phyloP scores from a whole-genome alignment of 2,888 invertebrate genomes.

The Deilephila elpenor region DNA sequence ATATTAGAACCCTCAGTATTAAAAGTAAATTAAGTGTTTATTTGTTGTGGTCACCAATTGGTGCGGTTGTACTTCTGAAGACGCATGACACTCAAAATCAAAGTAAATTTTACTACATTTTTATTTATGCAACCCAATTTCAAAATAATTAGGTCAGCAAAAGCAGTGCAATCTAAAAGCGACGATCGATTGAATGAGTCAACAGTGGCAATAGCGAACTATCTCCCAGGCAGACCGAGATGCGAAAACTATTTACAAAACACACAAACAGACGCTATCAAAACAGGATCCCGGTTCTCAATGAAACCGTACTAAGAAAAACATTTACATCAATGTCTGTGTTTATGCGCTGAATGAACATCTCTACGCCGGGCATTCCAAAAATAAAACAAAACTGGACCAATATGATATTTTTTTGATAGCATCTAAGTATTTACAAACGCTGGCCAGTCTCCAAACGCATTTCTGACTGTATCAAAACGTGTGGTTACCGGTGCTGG shows the following conservation, averaged over 20 bases:
- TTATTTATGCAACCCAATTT: background rate
- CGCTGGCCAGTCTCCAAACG: background rate
- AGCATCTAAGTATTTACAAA: constrained; percentile 12
- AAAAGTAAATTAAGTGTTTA: no score
- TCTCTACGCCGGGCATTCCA: background rate
- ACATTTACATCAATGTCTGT: background rate
- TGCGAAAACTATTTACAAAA: background rate
- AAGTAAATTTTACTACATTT: no score
- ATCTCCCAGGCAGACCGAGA: background rate
- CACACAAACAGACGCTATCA: background rate
- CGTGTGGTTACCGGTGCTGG: no score
- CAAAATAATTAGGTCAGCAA: background rate
- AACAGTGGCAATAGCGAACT: constrained; percentile 3
- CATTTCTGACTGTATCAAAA: no score
- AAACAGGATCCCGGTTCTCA: constrained; percentile 9
- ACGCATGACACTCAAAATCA: no score
- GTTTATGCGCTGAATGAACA: background rate
- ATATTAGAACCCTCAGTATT: no score
- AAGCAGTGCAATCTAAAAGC: background rate
- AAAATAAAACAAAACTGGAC: constrained; percentile 21
- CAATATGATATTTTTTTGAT: constrained; percentile 7
- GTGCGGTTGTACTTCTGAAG: no score
- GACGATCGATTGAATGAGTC: background rate
- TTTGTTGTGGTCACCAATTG: no score
- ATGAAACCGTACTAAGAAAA: constrained; percentile 3